Evolutionary conservation across 2,113 vertebrate species (phyloP).

Genomic region (Actinemys pallida): DNA sequence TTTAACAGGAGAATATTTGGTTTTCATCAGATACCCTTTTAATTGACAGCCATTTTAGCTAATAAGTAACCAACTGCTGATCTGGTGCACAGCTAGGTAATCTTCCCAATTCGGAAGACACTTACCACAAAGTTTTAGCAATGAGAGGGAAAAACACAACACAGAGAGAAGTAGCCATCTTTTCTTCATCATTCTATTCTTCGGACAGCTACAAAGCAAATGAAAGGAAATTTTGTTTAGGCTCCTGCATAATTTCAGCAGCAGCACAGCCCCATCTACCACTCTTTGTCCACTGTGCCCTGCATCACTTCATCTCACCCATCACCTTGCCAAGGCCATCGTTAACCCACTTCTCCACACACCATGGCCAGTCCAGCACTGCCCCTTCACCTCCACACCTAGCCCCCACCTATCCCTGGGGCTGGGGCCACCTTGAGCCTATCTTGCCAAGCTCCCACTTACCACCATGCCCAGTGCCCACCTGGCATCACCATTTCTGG

Average conservation of each 20-base stretch:
- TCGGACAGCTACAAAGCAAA: not conserved
- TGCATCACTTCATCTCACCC: not conserved
- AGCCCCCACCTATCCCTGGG: not conserved
- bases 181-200: not conserved
- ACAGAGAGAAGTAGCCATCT: not conserved
- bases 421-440: no score
- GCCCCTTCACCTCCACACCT: no score
- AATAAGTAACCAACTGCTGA: not conserved
- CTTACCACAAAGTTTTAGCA: conserved; percentile 43
- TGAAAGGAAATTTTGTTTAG: not conserved
- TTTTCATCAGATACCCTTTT: not conserved
- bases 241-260: accelerated
- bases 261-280: not conserved
- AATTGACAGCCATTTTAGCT: no score
- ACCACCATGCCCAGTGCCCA: not conserved
- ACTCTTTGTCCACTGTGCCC: not conserved
- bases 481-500: not conserved
- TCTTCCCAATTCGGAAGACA: not conserved
- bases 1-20: not conserved
- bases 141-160: not conserved
- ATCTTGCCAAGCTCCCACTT: not conserved
- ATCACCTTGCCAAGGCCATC: not conserved
- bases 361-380: no score
- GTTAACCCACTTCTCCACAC: no score
- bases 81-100: no score